Conservation (phyloP, 2,888 invertebrate genomes). For the Leptinotarsa rubiginosa region DNA sequence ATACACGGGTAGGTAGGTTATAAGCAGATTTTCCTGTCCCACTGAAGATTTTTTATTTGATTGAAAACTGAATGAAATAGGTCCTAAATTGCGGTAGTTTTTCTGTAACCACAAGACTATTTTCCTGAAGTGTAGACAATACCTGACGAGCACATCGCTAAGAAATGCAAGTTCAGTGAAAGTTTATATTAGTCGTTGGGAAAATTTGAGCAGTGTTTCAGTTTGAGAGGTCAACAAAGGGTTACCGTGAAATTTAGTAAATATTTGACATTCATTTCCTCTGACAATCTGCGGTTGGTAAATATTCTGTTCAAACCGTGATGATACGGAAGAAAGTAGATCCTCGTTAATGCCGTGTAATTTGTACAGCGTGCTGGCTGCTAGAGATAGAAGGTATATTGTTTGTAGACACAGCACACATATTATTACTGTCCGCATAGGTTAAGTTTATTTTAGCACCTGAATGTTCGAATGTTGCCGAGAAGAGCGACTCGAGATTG, state of each 20-base stretch:
- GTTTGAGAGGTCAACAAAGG: background rate
- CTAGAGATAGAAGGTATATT: conserved; percentile 30
- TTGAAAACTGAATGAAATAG: too few relatives aligned
- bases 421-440: conserved; percentile 58
- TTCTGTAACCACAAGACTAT: too few relatives aligned
- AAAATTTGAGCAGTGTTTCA: background rate
- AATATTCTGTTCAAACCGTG: conserved; percentile 2
- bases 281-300: conserved; percentile 2
- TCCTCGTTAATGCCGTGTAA: conserved; percentile 11
- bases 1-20: too few relatives aligned
- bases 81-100: too few relatives aligned
- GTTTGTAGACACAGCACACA: conserved; percentile 46
- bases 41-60: too few relatives aligned
- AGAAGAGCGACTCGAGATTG: conserved; percentile 5
- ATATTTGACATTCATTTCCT: conserved; percentile 11
- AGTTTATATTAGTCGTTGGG: too few relatives aligned
- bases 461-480: conserved; percentile 45
- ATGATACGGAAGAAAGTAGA: conserved; percentile 16
- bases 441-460: conserved; percentile 66
- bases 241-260: conserved; percentile 2
- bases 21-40: too few relatives aligned
- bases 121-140: too few relatives aligned
- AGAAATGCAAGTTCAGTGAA: too few relatives aligned
- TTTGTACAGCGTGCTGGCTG: conserved; percentile 5
- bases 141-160: background rate